Evolutionary conservation across 2,888 invertebrate species (phyloP).

Genomic region (Seira sanloemensis): DNA sequence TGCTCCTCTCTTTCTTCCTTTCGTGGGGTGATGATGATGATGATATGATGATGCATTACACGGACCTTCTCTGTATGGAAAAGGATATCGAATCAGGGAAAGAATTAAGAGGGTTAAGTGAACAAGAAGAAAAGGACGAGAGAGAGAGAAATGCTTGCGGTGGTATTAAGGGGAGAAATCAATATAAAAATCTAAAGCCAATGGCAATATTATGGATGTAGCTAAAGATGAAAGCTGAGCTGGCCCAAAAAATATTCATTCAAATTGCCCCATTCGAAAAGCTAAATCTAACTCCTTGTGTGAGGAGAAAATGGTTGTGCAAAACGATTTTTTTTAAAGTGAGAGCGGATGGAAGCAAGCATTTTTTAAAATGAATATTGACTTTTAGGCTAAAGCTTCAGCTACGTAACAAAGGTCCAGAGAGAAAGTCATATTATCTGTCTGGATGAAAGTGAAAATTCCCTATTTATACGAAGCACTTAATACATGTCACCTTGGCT

Average conservation of each 20-base stretch:
- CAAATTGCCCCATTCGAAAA: no score
- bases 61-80: neutral
- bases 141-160: neutral
- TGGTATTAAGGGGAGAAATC: constrained; percentile 23
- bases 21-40: constrained; percentile 7
- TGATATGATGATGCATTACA: constrained; percentile 54
- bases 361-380: no score
- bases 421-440: neutral
- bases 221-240: no score
- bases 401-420: no score
- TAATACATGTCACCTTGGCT: constrained; percentile 58
- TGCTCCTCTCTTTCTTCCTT: neutral
- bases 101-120: constrained; percentile 41
- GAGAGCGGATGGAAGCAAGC: no score
- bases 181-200: no score
- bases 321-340: constrained; percentile 14
- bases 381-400: no score
- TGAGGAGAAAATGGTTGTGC: neutral
- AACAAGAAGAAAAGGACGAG: neutral
- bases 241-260: no score
- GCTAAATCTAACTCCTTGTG: no score
- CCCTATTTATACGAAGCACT: no score
- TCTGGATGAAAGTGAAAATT: no score
- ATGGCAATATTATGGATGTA: no score
- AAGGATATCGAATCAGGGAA: constrained; percentile 11